These are phyloP conservation scores for Thrips palmi DNA, from an alignment of 1,140 invertebrate genomes.

Conservation along the genomic window DNA sequence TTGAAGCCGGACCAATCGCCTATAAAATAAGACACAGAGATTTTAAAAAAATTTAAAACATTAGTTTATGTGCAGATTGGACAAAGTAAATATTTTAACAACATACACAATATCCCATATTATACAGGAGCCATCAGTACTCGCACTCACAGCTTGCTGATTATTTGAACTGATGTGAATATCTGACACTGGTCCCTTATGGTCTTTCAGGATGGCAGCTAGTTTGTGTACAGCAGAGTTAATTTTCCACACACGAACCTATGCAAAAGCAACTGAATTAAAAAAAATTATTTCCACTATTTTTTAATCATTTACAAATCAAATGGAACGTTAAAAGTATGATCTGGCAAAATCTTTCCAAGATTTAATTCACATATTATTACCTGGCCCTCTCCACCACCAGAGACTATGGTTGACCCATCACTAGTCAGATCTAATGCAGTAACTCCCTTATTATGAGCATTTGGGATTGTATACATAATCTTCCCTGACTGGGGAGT, in stretches of 20 bases:
- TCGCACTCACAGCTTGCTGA: conserved; percentile 65
- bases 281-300: too few species aligned
- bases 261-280: conserved; percentile 17
- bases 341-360: too few species aligned
- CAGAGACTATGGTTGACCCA: conserved; percentile 55
- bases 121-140: conserved; percentile 76
- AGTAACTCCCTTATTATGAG: conserved; percentile 72
- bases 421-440: conserved; percentile 53
- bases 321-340: conserved; percentile 12
- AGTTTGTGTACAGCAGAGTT: conserved; percentile 39
- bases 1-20: too few species aligned
- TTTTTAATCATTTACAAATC: not conserved
- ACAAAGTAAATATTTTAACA: too few species aligned
- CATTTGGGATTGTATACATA: conserved; percentile 63
- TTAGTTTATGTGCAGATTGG: too few species aligned
- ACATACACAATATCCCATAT: conserved; percentile 67
- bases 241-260: conserved; percentile 59
- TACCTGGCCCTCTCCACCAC: conserved; percentile 73
- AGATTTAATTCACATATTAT: conserved; percentile 13
- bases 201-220: conserved; percentile 62
- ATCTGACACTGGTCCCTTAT: conserved; percentile 67
- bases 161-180: conserved; percentile 58
- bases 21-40: too few species aligned
- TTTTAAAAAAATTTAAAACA: too few species aligned
- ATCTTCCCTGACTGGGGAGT: conserved; percentile 60